Conservation (phyloP, 1,140 invertebrate species). For the Aricia agestis region DNA sequence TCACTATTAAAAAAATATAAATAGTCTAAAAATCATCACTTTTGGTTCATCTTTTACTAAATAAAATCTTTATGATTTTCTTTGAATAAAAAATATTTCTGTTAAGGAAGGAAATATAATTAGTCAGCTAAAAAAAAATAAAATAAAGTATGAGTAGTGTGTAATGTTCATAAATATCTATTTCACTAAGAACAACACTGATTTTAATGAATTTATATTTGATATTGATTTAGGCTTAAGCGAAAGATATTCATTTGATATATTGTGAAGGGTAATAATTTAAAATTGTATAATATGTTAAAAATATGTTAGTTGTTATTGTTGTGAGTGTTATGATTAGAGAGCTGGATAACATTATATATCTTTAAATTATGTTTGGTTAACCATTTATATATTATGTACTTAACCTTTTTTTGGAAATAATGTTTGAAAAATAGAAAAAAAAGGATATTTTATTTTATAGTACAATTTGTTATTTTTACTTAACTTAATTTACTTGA, state of each 20-base stretch:
- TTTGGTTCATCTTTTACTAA: not conserved
- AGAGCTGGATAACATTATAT: not conserved
- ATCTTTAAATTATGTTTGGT: not conserved
- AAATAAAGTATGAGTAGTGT: not conserved
- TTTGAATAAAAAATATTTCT: not conserved
- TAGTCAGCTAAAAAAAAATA: not conserved
- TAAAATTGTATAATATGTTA: not conserved
- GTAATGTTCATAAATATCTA: not conserved
- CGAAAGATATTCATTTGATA: conserved; percentile 9
- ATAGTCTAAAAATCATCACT: not conserved
- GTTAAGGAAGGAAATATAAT: not conserved
- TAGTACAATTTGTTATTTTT: no score
- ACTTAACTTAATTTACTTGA: not conserved
- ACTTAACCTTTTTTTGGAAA: no score
- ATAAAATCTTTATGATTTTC: no score
- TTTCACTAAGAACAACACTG: not conserved
- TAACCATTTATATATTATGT: not conserved
- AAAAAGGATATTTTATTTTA: no score
- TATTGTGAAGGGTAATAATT: not conserved
- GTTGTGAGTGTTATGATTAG: not conserved
- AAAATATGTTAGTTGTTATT: conserved; percentile 3
- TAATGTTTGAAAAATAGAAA: no score
- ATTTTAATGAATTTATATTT: conserved; percentile 2
- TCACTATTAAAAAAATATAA: not conserved
- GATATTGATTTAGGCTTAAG: conserved; percentile 8